Percentiles rank a stretch among this genome's conserved stretches.
These are phyloP conservation scores for Cirrhinus molitorella DNA, from an alignment of 2,797 vertebrate species.

Conservation along the genomic window DNA sequence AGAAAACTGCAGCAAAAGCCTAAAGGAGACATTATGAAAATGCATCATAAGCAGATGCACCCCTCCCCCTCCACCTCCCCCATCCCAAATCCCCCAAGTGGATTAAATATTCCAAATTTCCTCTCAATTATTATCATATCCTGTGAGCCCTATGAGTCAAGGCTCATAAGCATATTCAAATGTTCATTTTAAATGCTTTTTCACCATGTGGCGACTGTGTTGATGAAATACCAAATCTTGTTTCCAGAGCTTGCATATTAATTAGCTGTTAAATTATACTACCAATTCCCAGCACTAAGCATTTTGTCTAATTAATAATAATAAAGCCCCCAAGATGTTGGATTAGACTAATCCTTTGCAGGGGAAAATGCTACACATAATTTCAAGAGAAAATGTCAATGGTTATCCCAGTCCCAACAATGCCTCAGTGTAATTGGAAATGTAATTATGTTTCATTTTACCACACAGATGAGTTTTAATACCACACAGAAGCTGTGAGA, in stretches of 20 bases:
- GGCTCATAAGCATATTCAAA: conserved; percentile 65
- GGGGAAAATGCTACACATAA: conserved; percentile 59
- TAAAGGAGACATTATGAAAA: conserved; percentile 63
- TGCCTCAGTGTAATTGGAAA: conserved; percentile 60
- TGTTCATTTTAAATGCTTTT: conserved; percentile 62
- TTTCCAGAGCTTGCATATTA: conserved; percentile 69
- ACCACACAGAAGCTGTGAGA: conserved; percentile 56
- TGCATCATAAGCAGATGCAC: conserved; percentile 57
- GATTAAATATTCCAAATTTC: conserved; percentile 62
- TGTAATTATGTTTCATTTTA: conserved; percentile 67
- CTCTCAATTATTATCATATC: conserved; percentile 59
- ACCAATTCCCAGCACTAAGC: conserved; percentile 68
- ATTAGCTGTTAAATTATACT: conserved; percentile 69
- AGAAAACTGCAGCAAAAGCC: conserved; percentile 47
- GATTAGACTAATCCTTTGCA: conserved; percentile 69
- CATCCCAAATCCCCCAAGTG: conserved; percentile 41
- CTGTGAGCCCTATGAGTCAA: conserved; percentile 57
- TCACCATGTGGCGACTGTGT: conserved; percentile 57
- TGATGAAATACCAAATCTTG: conserved; percentile 69
- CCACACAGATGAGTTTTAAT: conserved; percentile 62
- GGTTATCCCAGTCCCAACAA: conserved; percentile 66
- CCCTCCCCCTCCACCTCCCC: conserved; percentile 5
- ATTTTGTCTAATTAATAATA: conserved; percentile 71
- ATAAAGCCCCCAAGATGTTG: conserved; percentile 67
- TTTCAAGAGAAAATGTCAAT: conserved; percentile 69